Evolutionary conservation across 2,888 invertebrate species (phyloP).

Genomic region (Ichneumoninae sp.): DNA sequence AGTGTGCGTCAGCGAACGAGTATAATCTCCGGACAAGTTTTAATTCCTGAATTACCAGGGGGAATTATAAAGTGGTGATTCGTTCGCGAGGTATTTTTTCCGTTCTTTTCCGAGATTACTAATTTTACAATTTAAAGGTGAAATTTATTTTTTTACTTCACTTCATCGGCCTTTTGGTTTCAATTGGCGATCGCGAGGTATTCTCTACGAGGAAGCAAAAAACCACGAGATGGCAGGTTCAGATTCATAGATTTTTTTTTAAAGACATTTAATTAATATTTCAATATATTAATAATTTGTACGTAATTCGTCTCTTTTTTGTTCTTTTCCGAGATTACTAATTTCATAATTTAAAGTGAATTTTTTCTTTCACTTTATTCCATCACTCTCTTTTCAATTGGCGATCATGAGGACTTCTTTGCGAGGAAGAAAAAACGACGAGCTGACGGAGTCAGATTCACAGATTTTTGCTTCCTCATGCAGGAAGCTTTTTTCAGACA

Average conservation of each 20-base stretch:
- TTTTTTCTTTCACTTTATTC: neutral
- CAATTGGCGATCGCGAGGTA: neutral
- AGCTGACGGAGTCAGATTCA: no score
- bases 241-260: no score
- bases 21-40: conserved; percentile 63
- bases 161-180: neutral
- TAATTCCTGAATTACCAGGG: conserved; percentile 43
- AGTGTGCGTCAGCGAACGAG: conserved; percentile 50
- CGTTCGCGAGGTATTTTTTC: conserved; percentile 2
- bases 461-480: no score
- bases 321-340: neutral
- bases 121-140: neutral
- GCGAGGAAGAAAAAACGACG: neutral
- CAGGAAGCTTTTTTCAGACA: no score
- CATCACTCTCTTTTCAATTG: neutral
- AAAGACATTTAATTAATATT: no score
- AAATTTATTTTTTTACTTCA: neutral
- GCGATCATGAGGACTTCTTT: neutral
- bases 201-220: neutral
- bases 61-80: conserved; percentile 17
- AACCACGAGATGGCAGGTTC: no score
- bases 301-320: neutral
- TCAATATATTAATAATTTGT: neutral
- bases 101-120: neutral
- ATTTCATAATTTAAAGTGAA: neutral